Conservation (phyloP, 2,113 vertebrate genomes). For the cattle (Bos taurus) region DNA sequence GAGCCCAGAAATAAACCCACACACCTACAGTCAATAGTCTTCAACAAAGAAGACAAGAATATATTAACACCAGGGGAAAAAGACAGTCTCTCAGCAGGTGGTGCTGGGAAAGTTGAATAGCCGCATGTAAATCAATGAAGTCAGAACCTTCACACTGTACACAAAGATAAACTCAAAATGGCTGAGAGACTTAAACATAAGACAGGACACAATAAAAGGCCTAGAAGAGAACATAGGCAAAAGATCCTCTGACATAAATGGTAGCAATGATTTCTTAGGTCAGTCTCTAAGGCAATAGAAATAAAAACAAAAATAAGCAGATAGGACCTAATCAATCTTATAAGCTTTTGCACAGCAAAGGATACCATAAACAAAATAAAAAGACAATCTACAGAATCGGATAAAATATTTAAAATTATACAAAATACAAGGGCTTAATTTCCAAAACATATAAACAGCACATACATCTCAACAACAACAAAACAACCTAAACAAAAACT, state of each 20-base stretch:
- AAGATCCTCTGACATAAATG: background rate
- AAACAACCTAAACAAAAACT: background rate
- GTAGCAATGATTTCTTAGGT: background rate
- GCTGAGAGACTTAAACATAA: background rate
- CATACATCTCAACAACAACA: background rate
- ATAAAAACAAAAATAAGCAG: background rate
- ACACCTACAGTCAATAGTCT: background rate
- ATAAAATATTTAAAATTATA: background rate
- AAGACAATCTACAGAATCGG: background rate
- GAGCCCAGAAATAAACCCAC: background rate
- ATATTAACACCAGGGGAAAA: background rate
- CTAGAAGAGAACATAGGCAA: background rate
- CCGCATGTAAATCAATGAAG: background rate
- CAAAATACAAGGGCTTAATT: background rate
- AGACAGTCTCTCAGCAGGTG: background rate
- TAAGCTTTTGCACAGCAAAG: background rate
- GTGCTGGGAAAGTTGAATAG: background rate
- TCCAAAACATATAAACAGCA: background rate
- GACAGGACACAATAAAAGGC: background rate
- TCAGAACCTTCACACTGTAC: background rate
- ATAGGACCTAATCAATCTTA: background rate
- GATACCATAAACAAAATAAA: background rate
- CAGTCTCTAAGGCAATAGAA: background rate
- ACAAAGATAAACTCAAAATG: background rate
- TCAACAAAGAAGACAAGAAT: background rate